Evolutionary conservation across 2,888 invertebrate species (phyloP), one percentile per base, ranked within the genome.

Genomic region (Abscondita cerata): DNA sequence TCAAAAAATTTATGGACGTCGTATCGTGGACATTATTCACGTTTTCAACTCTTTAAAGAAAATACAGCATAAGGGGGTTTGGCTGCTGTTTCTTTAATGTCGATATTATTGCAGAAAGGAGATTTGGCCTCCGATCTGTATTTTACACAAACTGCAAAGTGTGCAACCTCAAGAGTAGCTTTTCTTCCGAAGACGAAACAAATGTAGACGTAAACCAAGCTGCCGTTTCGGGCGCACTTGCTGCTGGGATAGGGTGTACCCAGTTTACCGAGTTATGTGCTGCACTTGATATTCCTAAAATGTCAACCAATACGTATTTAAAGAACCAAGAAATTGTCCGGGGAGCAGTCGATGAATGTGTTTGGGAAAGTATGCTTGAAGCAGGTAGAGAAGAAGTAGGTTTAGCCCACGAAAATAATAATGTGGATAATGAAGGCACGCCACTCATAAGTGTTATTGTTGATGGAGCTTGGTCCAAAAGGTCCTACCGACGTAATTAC

Each of bases 381-480:
- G 64, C 65, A n/a, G 64, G 60, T 3, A 54, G 48, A 36, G 61
- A 64, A 51, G 69, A 71, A 55, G 25, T 8, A 11, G 20, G 56
- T 31, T 15, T 71, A 51, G 69, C 72, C 11, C 51, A 16, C 25
- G 65, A 70, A 52, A 12, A 47, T 18, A 69, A 69, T 3, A 58
- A 70, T 19, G 57, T 71, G 8, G 66, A 68, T 53, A 38, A 41
- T 11, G 60, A 72, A 33, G 70, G 67, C 12, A 50, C 48, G 8
- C 59, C 68, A 18, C 58, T 62, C 16, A 68, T 72, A 15, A 69
- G 70, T 13, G 72, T 74, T 19, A 64, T 73, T 50, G 69, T 68
- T 36, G 70, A 72, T 63, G 72, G 71, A 41, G 70, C 68, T 31
- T 73, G 71, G 70, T 59, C 60, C 12, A 70, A 73, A 58, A 38